phyloP scores from a whole-genome alignment of 1,140 invertebrate species.

The Phymastichus coffea region DNA sequence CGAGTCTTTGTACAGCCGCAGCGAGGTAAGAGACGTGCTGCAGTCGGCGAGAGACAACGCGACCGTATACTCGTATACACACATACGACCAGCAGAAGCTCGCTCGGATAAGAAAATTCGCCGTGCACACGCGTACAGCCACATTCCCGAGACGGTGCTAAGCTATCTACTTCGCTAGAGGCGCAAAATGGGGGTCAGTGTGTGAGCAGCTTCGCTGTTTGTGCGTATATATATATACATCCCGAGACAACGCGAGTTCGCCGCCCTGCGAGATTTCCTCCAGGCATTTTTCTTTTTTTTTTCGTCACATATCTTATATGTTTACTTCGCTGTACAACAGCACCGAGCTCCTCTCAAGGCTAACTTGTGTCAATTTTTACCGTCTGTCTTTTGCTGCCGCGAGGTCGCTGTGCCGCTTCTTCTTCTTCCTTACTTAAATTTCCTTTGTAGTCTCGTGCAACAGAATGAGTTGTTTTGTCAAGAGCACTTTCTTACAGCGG shows the following conservation, averaged over 20 bases:
- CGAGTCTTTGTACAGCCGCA: too few species aligned
- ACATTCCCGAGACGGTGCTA: not conserved
- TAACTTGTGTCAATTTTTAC: not conserved
- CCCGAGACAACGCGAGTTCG: too few species aligned
- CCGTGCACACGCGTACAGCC: not conserved
- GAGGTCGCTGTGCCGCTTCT: constrained; percentile 20
- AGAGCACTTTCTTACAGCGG: too few species aligned
- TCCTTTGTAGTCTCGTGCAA: too few species aligned
- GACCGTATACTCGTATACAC: too few species aligned
- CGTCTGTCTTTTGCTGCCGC: too few species aligned
- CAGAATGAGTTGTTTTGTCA: too few species aligned
- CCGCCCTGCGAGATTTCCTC: constrained; percentile 33
- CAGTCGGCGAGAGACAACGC: too few species aligned
- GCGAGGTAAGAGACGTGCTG: too few species aligned
- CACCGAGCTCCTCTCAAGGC: not conserved
- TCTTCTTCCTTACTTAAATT: constrained; percentile 26
- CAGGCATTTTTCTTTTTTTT: constrained; percentile 30
- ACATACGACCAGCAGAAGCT: too few species aligned
- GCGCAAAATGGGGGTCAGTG: constrained; percentile 47
- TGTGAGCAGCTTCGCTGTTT: constrained; percentile 45
- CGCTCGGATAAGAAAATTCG: too few species aligned
- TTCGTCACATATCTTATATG: constrained; percentile 12
- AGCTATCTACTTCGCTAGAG: not conserved
- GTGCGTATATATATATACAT: constrained; percentile 32
- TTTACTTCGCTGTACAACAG: not conserved